Evolutionary conservation across 2,888 invertebrate species (phyloP), one percentile per base, ranked within the genome.

Genomic region (Catocala fraxini): DNA sequence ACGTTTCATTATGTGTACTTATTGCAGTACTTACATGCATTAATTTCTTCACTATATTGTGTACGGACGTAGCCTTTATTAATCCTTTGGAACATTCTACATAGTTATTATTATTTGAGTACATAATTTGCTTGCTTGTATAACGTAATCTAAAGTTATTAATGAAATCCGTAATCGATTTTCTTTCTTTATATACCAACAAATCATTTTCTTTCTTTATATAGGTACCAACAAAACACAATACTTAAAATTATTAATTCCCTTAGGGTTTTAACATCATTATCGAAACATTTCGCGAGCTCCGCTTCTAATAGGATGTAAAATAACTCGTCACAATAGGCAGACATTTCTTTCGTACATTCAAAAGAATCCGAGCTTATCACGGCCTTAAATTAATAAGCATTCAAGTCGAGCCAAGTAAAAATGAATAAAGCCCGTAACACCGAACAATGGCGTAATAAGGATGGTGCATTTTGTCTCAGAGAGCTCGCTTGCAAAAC

Each of bases 401-500:
- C 89, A 93, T 93, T 93, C 93, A 94, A 91, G 92, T 88, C 91
- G 93, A 93, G 94, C 94, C 94, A 93, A 93, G 93, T 93, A 93
- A 94, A 93, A 93, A 93, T 93, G 93, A 94, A 93, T 94, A 92
- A 93, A 88, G 90, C 92, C 89, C 91, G 91, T 93, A 92, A 93
- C 89, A 91, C 89, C 87, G 94, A 93, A 94, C 94, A 94, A 94
- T 92, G 80, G 91, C 87, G 88, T 93, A 93, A 94, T 92, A 92
- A 93, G 92, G 90, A 92, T 87, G 92, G 91, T 94, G 93, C 94
- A 94, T 93, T 93, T 92, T 91, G 93, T 93, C 93, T 91, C 92
- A 91, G 90, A 89, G 91, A 89, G 90, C 89, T 89, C 89, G 92
- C 91, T 93, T 94, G 94, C 93, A 94, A 93, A 94, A 94, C 93